Evolutionary conservation across 2,888 invertebrate genomes (phyloP), one percentile per base, ranked within the genome.

Genomic region (Galerucella calmariensis): DNA sequence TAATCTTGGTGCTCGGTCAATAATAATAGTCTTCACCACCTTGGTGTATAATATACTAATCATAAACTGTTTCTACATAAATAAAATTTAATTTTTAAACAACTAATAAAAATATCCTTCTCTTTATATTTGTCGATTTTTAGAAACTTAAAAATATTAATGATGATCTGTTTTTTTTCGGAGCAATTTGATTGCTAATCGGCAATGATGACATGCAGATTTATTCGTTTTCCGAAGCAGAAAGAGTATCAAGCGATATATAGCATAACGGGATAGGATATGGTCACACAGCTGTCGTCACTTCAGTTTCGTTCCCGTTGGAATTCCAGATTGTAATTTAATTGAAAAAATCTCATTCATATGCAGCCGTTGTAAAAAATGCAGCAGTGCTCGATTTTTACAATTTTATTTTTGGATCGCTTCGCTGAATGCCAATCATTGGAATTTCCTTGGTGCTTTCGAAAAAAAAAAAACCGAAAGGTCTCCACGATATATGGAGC

Each of bases 311-410:
- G 63, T 53, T 79, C 79, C 82, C 81, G 82, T 81, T 79, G 81
- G 83, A 81, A 83, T 82, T 82, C 85, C 83, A 87, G 87, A 87
- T 88, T 82, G 86, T 80, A 82, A 86, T 87, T 87, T 87, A 88
- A 87, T 88, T 87, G 87, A 86, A 87, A 87, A 87, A 86, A 84
- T 86, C 87, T 87, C 87, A 86, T 87, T 88, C 88, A 88, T 88
- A 87, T 88, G 87, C 87, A 85, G 85, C 83, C 83, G 83, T 85
- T 85, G 87, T 86, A 86, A 87, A 87, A 87, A 87, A 86, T 86
- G 85, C 85, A 85, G 81, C 84, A 79, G 79, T 73, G 76, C 75
- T 73, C 80, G 85, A 85, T 85, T 85, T 85, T 85, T 84, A 81
- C 79, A 82, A 83, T 86, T 86, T 86, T 86, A 85, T 86, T 84